Percentiles rank a stretch among this genome's conserved stretches.
Evolutionary conservation across 1,140 invertebrate species (phyloP).

Genomic region (Mycetomoellerius zeteki): DNA sequence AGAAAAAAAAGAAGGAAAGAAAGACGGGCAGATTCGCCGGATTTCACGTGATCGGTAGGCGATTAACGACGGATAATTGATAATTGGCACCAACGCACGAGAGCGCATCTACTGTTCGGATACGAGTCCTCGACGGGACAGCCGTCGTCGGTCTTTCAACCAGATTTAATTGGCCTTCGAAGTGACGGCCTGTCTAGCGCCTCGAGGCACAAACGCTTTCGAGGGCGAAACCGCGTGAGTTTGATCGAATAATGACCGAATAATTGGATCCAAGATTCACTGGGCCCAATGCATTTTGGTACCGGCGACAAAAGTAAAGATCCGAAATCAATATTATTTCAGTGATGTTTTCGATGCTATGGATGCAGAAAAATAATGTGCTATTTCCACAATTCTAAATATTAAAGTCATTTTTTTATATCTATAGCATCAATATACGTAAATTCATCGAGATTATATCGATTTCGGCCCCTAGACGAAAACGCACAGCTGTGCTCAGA

Average conservation of each 20-base stretch:
- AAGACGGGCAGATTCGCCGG: neutral
- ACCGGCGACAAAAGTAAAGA: slow-evolving; percentile 2
- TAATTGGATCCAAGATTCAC: slow-evolving; percentile 45
- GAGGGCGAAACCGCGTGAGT: slow-evolving; percentile 30
- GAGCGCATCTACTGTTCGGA: neutral
- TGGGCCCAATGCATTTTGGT: slow-evolving; percentile 18
- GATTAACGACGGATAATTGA: slow-evolving; percentile 62
- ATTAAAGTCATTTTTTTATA: neutral
- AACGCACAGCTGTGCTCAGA: slow-evolving; percentile 61
- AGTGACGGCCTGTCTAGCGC: slow-evolving; percentile 33
- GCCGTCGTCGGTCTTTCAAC: slow-evolving; percentile 30
- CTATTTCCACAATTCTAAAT: neutral
- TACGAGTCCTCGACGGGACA: slow-evolving; percentile 19
- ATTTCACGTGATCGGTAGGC: slow-evolving; percentile 30
- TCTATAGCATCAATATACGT: neutral
- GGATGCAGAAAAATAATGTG: neutral
- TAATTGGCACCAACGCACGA: slow-evolving; percentile 43
- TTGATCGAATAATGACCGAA: slow-evolving; percentile 49
- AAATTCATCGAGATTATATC: slow-evolving; percentile 13
- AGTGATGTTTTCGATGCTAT: neutral
- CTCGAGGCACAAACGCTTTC: slow-evolving; percentile 13
- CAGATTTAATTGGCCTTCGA: slow-evolving; percentile 56
- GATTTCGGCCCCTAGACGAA: slow-evolving; percentile 45
- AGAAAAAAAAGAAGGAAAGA: slow-evolving; percentile 19
- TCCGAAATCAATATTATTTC: slow-evolving; percentile 17